Base-by-base conservation (phyloP, 1,140 invertebrate genomes). In the Macrobrachium nipponense region DNA sequence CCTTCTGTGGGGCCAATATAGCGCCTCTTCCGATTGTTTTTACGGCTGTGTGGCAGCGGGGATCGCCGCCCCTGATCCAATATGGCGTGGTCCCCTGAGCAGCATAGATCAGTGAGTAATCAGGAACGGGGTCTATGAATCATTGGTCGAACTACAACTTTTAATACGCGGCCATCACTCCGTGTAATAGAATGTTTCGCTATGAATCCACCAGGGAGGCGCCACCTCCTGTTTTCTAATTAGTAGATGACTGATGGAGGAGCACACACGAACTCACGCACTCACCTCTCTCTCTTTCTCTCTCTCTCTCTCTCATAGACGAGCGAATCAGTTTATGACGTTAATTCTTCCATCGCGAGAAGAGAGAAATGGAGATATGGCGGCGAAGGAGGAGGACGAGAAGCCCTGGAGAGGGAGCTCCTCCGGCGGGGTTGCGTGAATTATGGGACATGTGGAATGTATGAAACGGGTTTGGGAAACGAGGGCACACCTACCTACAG, bases 151-250 rank as follows among this genome's bases (percentile, higher is more conserved):
- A 72, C 15, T 72, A 70, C 75, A 85, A 85, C 83, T 85, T 85
- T 85, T 85, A 85, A 85, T 79, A 79, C 76, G 83, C 83, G 76
- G 23, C 83, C 83, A 85, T 85, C 83, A 85, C 83, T 84, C 75
- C 75, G 73, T 85, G 83, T 79, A 85, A 85, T 85, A 79, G 83
- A 85, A 85, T 85, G 75, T 85, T 85, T 85, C 66, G 76, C 62
- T 82, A 59, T 27, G 58, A 70, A 61, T 51, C 68, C 80, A 75
- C 80, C 72, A 82, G 80, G 80, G 80, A 82, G 44, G 23, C 68
- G 11, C 20, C 43, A 8, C 43, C 20, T 73, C 79, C 79, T 66
- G 77, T 80, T 80, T 80, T 80, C 61, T 80, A 80, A 80, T 80
- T 80, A 80, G 61, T n/a, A 51, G 62, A 62, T 68, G 78, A 64